Percentiles rank a stretch among this genome's conserved stretches.
Evolutionary conservation across 2,113 vertebrate species (phyloP).

Genomic region (Pseudopodoces humilis): DNA sequence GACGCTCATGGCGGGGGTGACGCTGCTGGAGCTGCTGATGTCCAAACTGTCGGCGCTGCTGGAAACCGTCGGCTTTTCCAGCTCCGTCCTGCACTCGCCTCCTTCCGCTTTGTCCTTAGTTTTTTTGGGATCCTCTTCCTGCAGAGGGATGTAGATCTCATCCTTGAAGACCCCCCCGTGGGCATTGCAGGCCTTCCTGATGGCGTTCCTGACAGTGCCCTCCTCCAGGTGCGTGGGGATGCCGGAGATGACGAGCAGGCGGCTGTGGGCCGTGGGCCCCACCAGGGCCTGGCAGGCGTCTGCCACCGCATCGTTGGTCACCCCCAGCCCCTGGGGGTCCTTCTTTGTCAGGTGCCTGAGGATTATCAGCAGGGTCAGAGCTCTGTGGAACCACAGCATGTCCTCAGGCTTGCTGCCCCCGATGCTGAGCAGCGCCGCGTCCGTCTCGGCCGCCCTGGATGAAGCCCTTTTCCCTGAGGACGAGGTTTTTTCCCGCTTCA

Average conservation of each 20-base stretch:
- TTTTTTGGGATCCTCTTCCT: constrained; percentile 89
- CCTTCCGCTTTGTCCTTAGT: constrained; percentile 80
- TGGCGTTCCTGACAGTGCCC: constrained; percentile 85
- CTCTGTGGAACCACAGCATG: constrained; percentile 98
- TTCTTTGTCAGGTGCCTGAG: constrained; percentile 91
- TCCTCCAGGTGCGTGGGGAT: constrained; percentile 97
- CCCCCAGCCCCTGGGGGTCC: constrained; percentile 90
- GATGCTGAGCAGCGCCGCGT: constrained; percentile 85
- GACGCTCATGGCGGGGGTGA: constrained; percentile 88
- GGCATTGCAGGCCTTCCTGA: constrained; percentile 92
- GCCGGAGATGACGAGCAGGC: constrained; percentile 93
- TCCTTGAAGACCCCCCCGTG: constrained; percentile 96
- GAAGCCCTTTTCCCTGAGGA: constrained; percentile 83
- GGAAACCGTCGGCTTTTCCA: constrained; percentile 74
- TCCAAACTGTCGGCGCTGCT: constrained; percentile 85
- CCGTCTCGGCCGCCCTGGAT: constrained; percentile 77
- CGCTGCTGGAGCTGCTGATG: constrained; percentile 89
- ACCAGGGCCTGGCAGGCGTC: constrained; percentile 95
- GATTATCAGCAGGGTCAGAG: constrained; percentile 94
- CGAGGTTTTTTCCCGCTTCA: constrained; percentile 91
- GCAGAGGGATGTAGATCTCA: constrained; percentile 93
- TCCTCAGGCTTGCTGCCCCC: constrained; percentile 95
- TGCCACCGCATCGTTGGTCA: constrained; percentile 90
- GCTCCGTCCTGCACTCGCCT: constrained; percentile 78
- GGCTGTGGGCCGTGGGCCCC: constrained; percentile 90